Evolutionary conservation across 2,888 invertebrate species (phyloP).

Genomic region (Heliconius hortense): DNA sequence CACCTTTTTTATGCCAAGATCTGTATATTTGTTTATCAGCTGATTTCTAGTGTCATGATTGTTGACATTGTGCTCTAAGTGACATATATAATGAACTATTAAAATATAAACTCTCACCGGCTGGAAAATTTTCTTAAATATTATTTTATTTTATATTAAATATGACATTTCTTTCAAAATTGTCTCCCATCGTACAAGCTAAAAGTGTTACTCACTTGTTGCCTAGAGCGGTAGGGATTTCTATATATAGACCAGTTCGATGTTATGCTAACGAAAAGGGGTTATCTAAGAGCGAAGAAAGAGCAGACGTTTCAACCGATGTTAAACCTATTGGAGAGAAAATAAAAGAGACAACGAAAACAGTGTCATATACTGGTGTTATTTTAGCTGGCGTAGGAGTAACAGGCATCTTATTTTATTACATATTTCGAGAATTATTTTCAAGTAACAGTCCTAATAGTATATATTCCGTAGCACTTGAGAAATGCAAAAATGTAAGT

Average conservation of each 20-base stretch:
- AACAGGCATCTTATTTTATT: constrained; percentile 91
- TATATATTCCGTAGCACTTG: constrained; percentile 90
- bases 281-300: constrained; percentile 66
- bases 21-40: constrained; percentile 25
- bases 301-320: constrained; percentile 75
- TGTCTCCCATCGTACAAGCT: constrained; percentile 59
- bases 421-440: constrained; percentile 92
- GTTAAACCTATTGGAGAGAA: constrained; percentile 87
- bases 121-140: constrained; percentile 24
- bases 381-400: constrained; percentile 91
- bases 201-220: constrained; percentile 53
- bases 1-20: too few relatives aligned
- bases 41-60: constrained; percentile 32
- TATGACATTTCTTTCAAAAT: constrained; percentile 72
- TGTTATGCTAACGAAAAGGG: constrained; percentile 62
- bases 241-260: constrained; percentile 53
- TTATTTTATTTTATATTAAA: constrained; percentile 29
- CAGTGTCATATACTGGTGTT: constrained; percentile 91
- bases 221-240: constrained; percentile 52
- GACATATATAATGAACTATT: constrained; percentile 17
- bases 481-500: constrained; percentile 86
- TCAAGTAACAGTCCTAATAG: constrained; percentile 93
- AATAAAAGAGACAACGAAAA: constrained; percentile 95
- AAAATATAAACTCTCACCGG: neutral
- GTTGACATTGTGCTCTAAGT: constrained; percentile 21